These are phyloP conservation scores for Holacanthus passer DNA, from an alignment of 2,113 vertebrate genomes.

Conservation along the genomic window DNA sequence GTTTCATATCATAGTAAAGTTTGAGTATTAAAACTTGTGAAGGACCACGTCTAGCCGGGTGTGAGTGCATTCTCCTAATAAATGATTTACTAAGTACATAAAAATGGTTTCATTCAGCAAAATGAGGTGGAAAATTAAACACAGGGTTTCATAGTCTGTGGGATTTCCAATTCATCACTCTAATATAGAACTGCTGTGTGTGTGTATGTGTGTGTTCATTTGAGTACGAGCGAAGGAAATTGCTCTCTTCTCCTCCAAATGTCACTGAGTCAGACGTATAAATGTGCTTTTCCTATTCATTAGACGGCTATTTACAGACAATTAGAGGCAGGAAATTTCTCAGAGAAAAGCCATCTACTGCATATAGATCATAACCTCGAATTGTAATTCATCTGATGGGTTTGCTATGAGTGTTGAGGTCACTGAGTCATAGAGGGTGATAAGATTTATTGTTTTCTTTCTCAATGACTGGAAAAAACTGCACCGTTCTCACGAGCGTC, in stretches of 20 bases:
- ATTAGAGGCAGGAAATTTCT: constrained; percentile 51
- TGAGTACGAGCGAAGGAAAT: constrained; percentile 38
- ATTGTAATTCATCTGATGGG: constrained; percentile 40
- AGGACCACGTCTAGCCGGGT: constrained; percentile 1
- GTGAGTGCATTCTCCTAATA: constrained; percentile 27
- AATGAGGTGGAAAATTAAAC: constrained; percentile 64
- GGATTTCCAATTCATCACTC: constrained; percentile 58
- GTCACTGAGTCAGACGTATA: constrained; percentile 60
- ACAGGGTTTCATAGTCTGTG: constrained; percentile 32
- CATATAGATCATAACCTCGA: constrained; percentile 34
- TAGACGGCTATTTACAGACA: constrained; percentile 58
- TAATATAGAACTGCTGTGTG: constrained; percentile 46
- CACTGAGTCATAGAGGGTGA: constrained; percentile 15
- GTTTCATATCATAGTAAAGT: background rate
- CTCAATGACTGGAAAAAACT: background rate
- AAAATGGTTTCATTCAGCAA: constrained; percentile 47
- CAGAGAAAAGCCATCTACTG: constrained; percentile 37
- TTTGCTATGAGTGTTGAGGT: constrained; percentile 17
- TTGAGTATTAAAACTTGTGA: constrained; percentile 20
- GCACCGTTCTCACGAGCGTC: background rate
- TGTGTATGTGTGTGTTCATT: constrained; percentile 25
- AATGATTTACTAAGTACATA: constrained; percentile 45
- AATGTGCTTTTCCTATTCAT: constrained; percentile 69
- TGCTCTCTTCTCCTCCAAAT: constrained; percentile 64
- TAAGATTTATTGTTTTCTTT: constrained; percentile 23